Conservation (phyloP, 1,140 invertebrate species). For the Theocolax elegans region DNA sequence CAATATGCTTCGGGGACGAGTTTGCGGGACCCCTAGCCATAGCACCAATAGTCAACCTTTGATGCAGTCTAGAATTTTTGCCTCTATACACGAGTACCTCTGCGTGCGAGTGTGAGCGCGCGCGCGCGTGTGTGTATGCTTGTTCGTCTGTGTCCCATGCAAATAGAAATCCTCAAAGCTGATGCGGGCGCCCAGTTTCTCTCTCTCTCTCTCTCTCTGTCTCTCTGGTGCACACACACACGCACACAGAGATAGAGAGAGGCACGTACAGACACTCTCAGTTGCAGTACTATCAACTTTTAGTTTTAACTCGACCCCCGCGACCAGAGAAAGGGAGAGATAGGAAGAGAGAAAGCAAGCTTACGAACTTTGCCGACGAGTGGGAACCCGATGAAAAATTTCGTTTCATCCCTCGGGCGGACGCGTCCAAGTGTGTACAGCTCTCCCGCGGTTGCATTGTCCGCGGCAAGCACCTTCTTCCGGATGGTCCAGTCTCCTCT, state of each 20-base stretch:
- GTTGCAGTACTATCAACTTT: not conserved
- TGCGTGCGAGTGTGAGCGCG: too few species aligned
- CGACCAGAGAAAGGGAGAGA: not conserved
- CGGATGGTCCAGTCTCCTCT: not conserved
- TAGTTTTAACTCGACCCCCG: conserved; percentile 1
- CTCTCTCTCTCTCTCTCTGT: not conserved
- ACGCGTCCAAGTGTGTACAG: not conserved
- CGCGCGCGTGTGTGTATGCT: not conserved
- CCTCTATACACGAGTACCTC: too few species aligned
- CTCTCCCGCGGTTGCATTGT: conserved; percentile 1
- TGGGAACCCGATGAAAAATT: conserved; percentile 27
- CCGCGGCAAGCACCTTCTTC: not conserved
- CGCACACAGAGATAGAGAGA: too few species aligned
- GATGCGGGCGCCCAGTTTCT: conserved; percentile 16
- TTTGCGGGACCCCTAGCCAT: too few species aligned
- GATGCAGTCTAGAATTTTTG: too few species aligned
- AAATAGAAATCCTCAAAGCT: conserved; percentile 31
- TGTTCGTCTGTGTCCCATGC: not conserved
- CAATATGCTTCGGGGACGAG: too few species aligned
- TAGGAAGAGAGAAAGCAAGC: not conserved
- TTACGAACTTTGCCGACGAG: conserved; percentile 1
- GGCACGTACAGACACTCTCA: too few species aligned
- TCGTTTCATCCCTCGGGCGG: not conserved
- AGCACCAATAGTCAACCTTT: too few species aligned
- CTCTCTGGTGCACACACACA: too few species aligned